Conservation (phyloP, 2,797 vertebrate genomes). For the Xiphophorus birchmanni region DNA sequence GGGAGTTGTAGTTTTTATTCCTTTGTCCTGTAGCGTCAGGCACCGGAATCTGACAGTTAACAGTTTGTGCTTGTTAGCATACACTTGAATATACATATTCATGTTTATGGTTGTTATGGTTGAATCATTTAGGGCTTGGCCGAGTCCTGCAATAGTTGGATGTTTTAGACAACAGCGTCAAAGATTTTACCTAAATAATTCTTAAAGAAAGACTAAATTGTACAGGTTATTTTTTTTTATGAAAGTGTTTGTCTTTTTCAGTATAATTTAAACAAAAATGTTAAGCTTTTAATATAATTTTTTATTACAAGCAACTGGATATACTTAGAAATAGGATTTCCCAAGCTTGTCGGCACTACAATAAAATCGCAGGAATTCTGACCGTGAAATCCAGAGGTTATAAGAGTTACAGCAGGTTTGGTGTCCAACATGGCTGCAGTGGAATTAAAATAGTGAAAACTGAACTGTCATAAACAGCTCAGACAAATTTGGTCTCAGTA, state of each 20-base stretch:
- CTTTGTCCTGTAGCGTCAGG: neutral
- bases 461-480: neutral
- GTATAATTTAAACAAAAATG: neutral
- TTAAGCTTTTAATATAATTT: neutral
- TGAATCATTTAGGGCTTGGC: no score
- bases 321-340: neutral
- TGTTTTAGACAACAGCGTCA: neutral
- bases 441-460: neutral
- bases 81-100: no score
- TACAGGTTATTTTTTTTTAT: neutral
- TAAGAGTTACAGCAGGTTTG: neutral
- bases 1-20: slow-evolving; percentile 64
- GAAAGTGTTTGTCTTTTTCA: neutral
- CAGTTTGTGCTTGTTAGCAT: neutral
- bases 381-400: neutral
- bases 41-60: neutral
- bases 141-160: neutral
- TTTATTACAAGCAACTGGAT: neutral
- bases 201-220: neutral
- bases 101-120: no score
- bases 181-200: neutral
- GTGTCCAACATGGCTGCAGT: neutral
- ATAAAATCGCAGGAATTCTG: neutral
- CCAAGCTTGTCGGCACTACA: neutral
- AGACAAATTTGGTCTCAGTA: neutral